Base-by-base conservation (phyloP, 2,888 invertebrate species). In the Barypeithes pellucidus region DNA sequence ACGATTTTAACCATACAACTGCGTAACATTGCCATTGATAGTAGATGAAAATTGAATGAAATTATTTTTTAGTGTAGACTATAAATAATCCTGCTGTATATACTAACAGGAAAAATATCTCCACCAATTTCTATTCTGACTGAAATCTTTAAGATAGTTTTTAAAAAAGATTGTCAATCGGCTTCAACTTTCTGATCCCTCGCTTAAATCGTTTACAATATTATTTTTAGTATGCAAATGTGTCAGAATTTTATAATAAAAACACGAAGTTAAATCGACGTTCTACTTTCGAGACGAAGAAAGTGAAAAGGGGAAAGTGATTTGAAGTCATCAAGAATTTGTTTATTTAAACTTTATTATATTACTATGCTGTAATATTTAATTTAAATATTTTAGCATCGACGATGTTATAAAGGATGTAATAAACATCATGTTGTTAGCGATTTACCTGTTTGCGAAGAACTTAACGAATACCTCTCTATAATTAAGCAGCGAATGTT, bases 201-300 rank as follows among this genome's bases (percentile, higher is more conserved):
- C 1, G 29, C 29, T 24, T 24, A 29, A 29, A 29, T 29, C 29
- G 9, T 29, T 29, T 29, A 29, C 3, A 43, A 14, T 43, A 16
- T 14, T 41, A 3, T 41, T 59, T 24, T 43, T 43, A 12, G 54
- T 41, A 67, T 59, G 67, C 59, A 43, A 67, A 67, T 59, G 54
- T 24, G 20, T 24, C 45, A 24, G 24, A 43, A 59, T 59, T 67
- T 45, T 59, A 67, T 67, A 57, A 67, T 67, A 67, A 57, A 67
- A 67, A 67, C 57, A 43, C 57, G 29, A 67, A 52, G 57, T 43
- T 67, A 43, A 67, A 45, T 72, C 61, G 24, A 41, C 72, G 79
- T 76, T 78, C 79, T 67, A 80, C 79, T 80, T 80, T 80, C 79
- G 62, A 78, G 73, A 73, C 71, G 76, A 80, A 80, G 79, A 78